Conservation (phyloP, 2,888 invertebrate genomes). For the Pandemis heparana region DNA sequence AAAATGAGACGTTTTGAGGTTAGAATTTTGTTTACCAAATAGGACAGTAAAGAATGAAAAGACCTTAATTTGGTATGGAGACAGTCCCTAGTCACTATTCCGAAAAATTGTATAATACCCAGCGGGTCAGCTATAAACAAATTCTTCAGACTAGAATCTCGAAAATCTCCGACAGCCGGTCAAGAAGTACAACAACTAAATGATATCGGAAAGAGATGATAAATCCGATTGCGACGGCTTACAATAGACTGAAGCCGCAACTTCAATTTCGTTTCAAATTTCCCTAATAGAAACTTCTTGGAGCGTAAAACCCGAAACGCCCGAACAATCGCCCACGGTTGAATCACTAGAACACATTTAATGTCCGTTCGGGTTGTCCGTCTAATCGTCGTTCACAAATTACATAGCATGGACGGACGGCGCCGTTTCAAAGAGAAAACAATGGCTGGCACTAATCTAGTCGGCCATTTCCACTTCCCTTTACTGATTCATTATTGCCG, state of each 20-base stretch:
- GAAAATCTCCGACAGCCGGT: too few species aligned
- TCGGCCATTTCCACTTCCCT: slow-evolving; percentile 17
- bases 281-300: not conserved
- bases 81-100: too few species aligned
- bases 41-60: too few species aligned
- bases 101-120: too few species aligned
- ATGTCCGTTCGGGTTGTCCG: not conserved
- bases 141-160: too few species aligned
- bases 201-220: not conserved
- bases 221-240: not conserved
- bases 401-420: slow-evolving; percentile 15
- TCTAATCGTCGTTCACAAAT: slow-evolving; percentile 20
- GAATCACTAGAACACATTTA: not conserved
- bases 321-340: not conserved
- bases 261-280: not conserved
- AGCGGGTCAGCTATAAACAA: too few species aligned
- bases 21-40: too few species aligned
- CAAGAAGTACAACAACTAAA: too few species aligned
- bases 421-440: slow-evolving; percentile 26
- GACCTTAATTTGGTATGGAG: too few species aligned
- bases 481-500: slow-evolving; percentile 4
- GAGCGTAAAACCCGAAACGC: not conserved
- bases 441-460: slow-evolving; percentile 17
- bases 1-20: too few species aligned
- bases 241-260: not conserved